phyloP scores from a whole-genome alignment of 2,797 vertebrate species.

The Schizopygopsis malacanthus region DNA sequence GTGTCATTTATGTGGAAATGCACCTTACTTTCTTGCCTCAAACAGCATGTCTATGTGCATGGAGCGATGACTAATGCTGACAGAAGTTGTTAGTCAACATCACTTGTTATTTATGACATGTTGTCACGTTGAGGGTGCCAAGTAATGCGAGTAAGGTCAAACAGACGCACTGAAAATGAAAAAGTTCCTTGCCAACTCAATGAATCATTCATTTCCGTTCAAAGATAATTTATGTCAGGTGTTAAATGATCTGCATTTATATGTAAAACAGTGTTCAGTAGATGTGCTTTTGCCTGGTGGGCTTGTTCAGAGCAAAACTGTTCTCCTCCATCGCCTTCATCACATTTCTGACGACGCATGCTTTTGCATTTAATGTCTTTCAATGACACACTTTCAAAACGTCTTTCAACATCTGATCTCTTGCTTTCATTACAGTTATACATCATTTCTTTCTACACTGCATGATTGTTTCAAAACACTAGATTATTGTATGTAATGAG shows the following conservation, averaged over 20 bases:
- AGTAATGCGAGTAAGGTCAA: slow-evolving; percentile 6
- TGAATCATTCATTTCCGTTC: slow-evolving; percentile 16
- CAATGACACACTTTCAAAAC: neutral
- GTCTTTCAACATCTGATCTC: neutral
- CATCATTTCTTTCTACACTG: too few species aligned
- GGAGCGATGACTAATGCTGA: slow-evolving; percentile 2
- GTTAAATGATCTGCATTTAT: slow-evolving; percentile 41
- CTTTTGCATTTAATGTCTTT: neutral
- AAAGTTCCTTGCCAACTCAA: slow-evolving; percentile 11
- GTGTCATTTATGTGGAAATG: neutral
- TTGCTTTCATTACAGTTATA: neutral
- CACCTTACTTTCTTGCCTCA: neutral
- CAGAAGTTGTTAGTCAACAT: slow-evolving; percentile 25
- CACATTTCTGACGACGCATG: neutral
- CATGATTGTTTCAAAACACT: neutral
- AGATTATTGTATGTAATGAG: neutral
- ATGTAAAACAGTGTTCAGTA: slow-evolving; percentile 5
- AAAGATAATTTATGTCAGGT: slow-evolving; percentile 27
- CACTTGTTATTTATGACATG: slow-evolving; percentile 15
- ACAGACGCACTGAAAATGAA: neutral
- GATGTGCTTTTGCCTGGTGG: slow-evolving; percentile 6
- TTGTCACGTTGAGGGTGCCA: slow-evolving; percentile 7
- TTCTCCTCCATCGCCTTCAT: neutral
- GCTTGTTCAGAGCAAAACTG: slow-evolving; percentile 12
- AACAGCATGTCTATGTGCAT: neutral